A percentile compares a stretch with the other conserved stretches of the same genome.
Evolutionary conservation across 2,797 vertebrate genomes (phyloP).

Genomic region (Epinephelus malabaricus): DNA sequence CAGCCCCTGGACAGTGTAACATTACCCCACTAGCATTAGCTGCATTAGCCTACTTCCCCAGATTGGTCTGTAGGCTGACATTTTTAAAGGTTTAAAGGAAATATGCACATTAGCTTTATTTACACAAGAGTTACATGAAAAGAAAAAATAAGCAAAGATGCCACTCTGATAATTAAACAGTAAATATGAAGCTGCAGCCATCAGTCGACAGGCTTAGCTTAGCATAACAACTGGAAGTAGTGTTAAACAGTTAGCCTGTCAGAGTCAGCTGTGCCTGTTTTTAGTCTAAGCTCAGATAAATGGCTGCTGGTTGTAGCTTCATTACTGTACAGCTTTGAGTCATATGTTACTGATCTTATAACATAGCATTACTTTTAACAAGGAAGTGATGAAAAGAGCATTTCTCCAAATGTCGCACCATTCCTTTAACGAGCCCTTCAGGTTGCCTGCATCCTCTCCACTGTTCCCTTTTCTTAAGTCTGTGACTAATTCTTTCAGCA

Average conservation of each 20-base stretch:
- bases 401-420: slow-evolving; percentile 5
- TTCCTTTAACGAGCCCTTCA: slow-evolving; percentile 43
- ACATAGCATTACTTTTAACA: background rate
- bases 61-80: too few species aligned
- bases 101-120: background rate
- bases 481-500: slow-evolving; percentile 59
- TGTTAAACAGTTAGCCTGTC: background rate
- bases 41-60: too few species aligned
- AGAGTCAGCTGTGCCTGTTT: background rate
- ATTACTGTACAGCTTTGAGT: background rate
- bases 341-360: background rate
- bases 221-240: background rate
- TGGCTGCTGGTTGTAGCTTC: background rate
- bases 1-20: too few species aligned
- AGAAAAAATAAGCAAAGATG: background rate
- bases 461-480: slow-evolving; percentile 47
- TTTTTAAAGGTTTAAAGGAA: background rate
- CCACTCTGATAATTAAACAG: background rate
- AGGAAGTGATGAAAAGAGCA: background rate
- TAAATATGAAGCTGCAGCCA: background rate
- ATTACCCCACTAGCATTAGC: too few species aligned
- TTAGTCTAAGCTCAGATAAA: slow-evolving; percentile 4
- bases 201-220: background rate
- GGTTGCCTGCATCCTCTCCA: slow-evolving; percentile 30
- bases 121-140: background rate